Evolutionary conservation across 2,113 vertebrate species (phyloP), one percentile per base, ranked within the genome.

Genomic region (Hippoglossus stenolepis): DNA sequence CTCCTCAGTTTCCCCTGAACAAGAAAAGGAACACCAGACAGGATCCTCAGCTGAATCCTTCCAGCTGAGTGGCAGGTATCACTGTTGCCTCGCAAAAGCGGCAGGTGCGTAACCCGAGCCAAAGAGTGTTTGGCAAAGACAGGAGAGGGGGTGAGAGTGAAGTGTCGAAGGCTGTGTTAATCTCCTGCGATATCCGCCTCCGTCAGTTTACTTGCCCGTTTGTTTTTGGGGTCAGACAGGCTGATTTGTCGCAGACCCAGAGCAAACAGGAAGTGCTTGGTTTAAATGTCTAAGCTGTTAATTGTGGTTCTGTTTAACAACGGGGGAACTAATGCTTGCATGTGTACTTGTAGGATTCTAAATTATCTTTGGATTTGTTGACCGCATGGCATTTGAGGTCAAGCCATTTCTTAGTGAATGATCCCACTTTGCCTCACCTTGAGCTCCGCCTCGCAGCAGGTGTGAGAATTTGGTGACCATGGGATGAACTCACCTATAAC

Each of bases 91-190:
- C 62, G 60, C 14, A 74, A 24, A 80, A 67, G 79, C 45, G 26
- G 62, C 76, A 85, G 87, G 80, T 83, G 75, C 82, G 90, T 72
- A 90, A 91, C 89, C 54, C 12, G 80, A 90, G 2, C 87, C 85
- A 3, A 64, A 77, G 45, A 53, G 75, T 56, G 65, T 85, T 87
- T 88, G 84, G 75, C 23, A 28, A 82, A 68, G 81, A 77, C 73
- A 75, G 88, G 63, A 23, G 17, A 66, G 70, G 51, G 60, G 18
- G 68, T 86, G 80, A 88, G 88, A 92, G 51, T 73, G 71, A 70
- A 20, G 74, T 62, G 83, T 87, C 2, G 74, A 92, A 90, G 75
- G 65, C 18, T 43, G 1, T 2, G 65, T 70, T 86, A 78, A 90
- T 81, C 89, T 67, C 3, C 61, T 8, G 62, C 0, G 59, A 74